These are phyloP conservation scores for Callyntrura guangdongensis DNA, from an alignment of 2,888 invertebrate species.

Conservation along the genomic window DNA sequence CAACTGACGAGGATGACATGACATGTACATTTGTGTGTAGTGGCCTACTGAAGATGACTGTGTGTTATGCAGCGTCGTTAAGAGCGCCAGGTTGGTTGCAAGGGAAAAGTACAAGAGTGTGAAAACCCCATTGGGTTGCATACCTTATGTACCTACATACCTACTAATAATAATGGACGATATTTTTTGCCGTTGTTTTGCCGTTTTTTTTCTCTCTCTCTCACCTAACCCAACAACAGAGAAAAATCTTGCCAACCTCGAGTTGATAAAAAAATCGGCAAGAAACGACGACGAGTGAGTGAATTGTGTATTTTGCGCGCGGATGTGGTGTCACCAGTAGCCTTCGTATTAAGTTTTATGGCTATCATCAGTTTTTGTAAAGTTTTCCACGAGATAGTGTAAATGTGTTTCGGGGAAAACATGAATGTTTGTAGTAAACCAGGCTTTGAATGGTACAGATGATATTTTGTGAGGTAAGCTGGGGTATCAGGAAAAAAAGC, in stretches of 20 bases:
- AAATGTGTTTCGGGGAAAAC: neutral
- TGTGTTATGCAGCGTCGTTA: neutral
- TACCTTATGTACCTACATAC: too few species aligned
- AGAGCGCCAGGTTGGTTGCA: neutral
- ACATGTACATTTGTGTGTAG: neutral
- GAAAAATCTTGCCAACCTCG: neutral
- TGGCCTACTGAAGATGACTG: constrained; percentile 15
- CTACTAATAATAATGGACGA: too few species aligned
- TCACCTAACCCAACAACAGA: constrained; percentile 8
- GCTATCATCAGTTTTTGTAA: constrained; percentile 41
- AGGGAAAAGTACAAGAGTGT: neutral
- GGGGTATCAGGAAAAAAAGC: neutral
- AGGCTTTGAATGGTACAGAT: neutral
- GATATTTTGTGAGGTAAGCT: too few species aligned
- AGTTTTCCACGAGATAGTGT: constrained; percentile 15
- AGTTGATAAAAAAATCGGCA: constrained; percentile 25
- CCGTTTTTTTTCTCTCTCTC: too few species aligned
- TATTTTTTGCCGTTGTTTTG: neutral
- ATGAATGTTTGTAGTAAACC: neutral
- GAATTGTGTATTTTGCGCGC: neutral
- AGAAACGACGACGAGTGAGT: neutral
- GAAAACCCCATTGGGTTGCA: neutral
- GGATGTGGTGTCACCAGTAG: constrained; percentile 33
- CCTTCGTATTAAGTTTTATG: constrained; percentile 48
- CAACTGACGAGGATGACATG: neutral